Evolutionary conservation across 2,888 invertebrate species (phyloP).

Genomic region (Sesia apiformis): DNA sequence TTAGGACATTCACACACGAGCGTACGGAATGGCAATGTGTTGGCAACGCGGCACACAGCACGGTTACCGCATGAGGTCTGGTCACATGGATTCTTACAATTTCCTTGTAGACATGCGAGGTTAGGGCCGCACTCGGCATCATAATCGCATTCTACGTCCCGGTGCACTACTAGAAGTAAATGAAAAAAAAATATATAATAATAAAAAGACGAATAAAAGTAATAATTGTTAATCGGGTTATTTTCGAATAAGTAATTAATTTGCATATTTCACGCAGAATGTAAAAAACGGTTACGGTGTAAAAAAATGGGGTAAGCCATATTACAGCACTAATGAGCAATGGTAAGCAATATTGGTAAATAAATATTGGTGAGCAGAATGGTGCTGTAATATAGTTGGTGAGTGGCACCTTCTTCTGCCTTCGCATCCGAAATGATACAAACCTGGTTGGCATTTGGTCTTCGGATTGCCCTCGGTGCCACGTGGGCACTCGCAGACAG

Average conservation of each 20-base stretch:
- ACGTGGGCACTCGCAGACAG: slow-evolving; percentile 87
- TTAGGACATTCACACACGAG: slow-evolving; percentile 90
- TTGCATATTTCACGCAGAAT: too few relatives aligned
- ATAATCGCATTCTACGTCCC: slow-evolving; percentile 77
- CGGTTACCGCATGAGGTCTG: slow-evolving; percentile 86
- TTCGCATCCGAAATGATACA: slow-evolving; percentile 8
- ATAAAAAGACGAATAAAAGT: not conserved
- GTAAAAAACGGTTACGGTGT: too few relatives aligned
- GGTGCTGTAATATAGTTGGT: too few relatives aligned
- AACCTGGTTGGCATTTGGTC: slow-evolving; percentile 77
- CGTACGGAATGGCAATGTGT: slow-evolving; percentile 89
- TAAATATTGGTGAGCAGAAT: too few relatives aligned
- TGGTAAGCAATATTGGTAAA: too few relatives aligned
- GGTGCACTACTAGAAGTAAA: slow-evolving; percentile 1
- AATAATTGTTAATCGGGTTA: slow-evolving; percentile 1
- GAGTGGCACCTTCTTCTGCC: too few relatives aligned
- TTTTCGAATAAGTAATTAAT: not conserved
- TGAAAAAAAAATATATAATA: not conserved
- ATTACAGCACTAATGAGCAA: too few relatives aligned
- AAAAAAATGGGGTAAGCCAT: too few relatives aligned
- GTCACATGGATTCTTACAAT: slow-evolving; percentile 86
- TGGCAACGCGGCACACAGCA: slow-evolving; percentile 88
- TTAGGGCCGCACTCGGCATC: slow-evolving; percentile 92
- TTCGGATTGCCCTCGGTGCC: slow-evolving; percentile 87
- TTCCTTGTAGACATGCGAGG: slow-evolving; percentile 85